These are phyloP conservation scores for Thunnus albacares DNA, from an alignment of 2,797 vertebrate genomes.

Conservation along the genomic window DNA sequence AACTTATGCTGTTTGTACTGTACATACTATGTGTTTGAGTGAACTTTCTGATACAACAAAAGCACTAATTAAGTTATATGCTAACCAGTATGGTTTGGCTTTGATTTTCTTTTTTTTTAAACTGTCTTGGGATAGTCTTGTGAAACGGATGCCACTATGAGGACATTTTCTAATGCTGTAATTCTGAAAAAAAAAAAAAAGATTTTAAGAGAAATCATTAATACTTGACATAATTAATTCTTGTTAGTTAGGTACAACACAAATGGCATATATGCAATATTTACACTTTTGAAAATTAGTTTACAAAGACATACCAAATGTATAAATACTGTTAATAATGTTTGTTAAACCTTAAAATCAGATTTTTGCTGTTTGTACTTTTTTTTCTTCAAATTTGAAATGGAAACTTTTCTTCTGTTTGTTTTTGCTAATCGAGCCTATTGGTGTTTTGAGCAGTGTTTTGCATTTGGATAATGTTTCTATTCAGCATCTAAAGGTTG, in stretches of 20 bases:
- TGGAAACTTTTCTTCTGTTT: conserved; percentile 83
- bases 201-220: conserved; percentile 76
- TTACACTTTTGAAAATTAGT: conserved; percentile 95
- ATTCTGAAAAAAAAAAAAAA: conserved; percentile 75
- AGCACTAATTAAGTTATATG: conserved; percentile 89
- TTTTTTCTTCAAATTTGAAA: conserved; percentile 91
- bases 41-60: conserved; percentile 76
- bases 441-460: conserved; percentile 94
- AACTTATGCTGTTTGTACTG: conserved; percentile 86
- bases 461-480: conserved; percentile 90
- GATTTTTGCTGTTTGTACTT: conserved; percentile 93
- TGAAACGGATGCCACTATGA: conserved; percentile 86
- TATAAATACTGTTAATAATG: conserved; percentile 92
- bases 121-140: conserved; percentile 78
- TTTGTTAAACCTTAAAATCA: conserved; percentile 90
- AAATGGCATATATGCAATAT: conserved; percentile 99
- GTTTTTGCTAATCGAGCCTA: conserved; percentile 92
- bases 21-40: conserved; percentile 84
- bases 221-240: conserved; percentile 84
- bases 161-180: conserved; percentile 86
- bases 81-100: conserved; percentile 83
- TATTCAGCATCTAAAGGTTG: conserved; percentile 93
- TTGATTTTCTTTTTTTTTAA: conserved; percentile 74
- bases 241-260: conserved; percentile 93
- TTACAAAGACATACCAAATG: conserved; percentile 99